Conservation (phyloP, 2,888 invertebrate genomes). For the Conomelus anceps region DNA sequence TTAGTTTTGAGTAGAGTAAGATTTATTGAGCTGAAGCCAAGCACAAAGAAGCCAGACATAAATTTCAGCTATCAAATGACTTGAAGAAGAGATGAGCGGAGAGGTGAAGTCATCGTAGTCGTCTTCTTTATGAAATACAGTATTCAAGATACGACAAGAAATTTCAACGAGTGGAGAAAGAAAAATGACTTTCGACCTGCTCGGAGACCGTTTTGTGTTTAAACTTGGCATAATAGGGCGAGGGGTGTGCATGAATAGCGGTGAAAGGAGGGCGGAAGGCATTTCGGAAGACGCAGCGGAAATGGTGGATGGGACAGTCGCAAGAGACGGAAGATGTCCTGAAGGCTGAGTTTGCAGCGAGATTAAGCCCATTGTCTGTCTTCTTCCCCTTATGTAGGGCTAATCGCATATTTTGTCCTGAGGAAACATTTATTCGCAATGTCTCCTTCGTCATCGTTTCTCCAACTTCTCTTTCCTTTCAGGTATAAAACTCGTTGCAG, state of each 20-base stretch:
- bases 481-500: neutral
- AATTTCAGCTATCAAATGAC: neutral
- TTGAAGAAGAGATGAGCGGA: neutral
- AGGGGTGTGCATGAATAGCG: neutral
- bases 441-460: neutral
- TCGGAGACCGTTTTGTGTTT: neutral
- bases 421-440: constrained; percentile 10
- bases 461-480: neutral
- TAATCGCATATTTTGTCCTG: constrained; percentile 9
- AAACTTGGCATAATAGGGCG: neutral
- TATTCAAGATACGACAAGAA: neutral
- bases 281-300: neutral
- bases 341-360: constrained; percentile 3
- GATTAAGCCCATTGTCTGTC: constrained; percentile 11
- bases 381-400: neutral
- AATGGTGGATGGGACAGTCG: neutral
- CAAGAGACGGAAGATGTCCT: neutral
- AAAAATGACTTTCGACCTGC: neutral
- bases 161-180: neutral
- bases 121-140: neutral
- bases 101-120: neutral
- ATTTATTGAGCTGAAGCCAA: neutral
- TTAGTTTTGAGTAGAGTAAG: neutral
- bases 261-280: neutral
- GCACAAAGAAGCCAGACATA: neutral